Evolutionary conservation across 2,797 vertebrate genomes (phyloP).

Genomic region (Chromis chromis): DNA sequence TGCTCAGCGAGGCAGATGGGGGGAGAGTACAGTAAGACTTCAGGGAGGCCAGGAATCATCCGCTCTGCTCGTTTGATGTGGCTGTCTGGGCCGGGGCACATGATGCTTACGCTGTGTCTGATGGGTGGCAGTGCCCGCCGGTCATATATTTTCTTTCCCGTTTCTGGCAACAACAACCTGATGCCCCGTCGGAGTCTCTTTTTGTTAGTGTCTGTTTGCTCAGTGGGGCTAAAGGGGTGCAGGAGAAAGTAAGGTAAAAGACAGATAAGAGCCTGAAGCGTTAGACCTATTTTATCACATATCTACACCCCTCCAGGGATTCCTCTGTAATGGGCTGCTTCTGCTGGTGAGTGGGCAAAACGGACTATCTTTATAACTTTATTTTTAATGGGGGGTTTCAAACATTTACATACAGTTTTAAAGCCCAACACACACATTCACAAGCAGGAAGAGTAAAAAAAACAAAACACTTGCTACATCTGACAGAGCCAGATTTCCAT

Average conservation of each 20-base stretch:
- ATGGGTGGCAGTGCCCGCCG: slow-evolving; percentile 45
- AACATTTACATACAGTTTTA: neutral
- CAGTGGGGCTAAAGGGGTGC: slow-evolving; percentile 42
- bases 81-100: slow-evolving; percentile 39
- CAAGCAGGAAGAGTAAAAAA: neutral
- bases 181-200: slow-evolving; percentile 7
- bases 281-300: slow-evolving; percentile 54
- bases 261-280: slow-evolving; percentile 55
- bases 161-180: slow-evolving; percentile 36
- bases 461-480: neutral
- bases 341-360: neutral
- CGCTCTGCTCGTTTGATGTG: slow-evolving; percentile 56
- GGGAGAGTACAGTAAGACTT: slow-evolving; percentile 57
- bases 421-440: neutral
- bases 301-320: slow-evolving; percentile 48
- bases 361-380: neutral
- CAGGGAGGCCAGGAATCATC: slow-evolving; percentile 58
- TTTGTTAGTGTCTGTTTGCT: slow-evolving; percentile 49
- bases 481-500: slow-evolving; percentile 10
- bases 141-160: slow-evolving; percentile 38
- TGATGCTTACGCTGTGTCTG: slow-evolving; percentile 40
- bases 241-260: slow-evolving; percentile 44
- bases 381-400: neutral
- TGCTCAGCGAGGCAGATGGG: slow-evolving; percentile 67
- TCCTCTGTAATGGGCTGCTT: slow-evolving; percentile 40